Base-by-base conservation (phyloP, 1,140 invertebrate species). In the Neuroterus valhalla region DNA sequence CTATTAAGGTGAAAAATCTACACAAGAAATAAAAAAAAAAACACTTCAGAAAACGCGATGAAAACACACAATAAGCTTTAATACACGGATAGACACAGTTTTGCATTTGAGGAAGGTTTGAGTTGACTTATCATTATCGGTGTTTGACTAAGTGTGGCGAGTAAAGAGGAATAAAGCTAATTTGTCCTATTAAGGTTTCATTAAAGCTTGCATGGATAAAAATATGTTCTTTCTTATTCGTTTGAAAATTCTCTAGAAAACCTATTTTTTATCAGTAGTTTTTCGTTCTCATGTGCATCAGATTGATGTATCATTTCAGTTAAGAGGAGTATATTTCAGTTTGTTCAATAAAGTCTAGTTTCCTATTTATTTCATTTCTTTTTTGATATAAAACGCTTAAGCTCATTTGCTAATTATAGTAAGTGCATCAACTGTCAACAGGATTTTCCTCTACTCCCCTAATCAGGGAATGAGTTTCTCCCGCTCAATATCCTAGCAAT, bases 401-500 rank as follows among this genome's bases (percentile, higher is more conserved):
- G 55, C 31, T 62, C 4, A 23, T 62, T 62, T 62, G n/a, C 31
- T 62, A 62, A 62, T 62, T 62, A 38, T 15, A 8, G 21, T 62
- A 31, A 62, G 26, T 62, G 55, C 21, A 62, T 62, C 21, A 62
- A 62, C 26, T 62, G 55, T 62, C 55, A 38, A 62, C 55, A 62
- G 26, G 4, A 62, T 62, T 62, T 62, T 62, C n/a, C 23, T 62
- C n/a, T 62, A 62, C 55, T 62, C 55, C 26, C 46, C 55, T 62
- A 62, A 62, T 62, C 55, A 62, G 55, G 55, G 31, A 38, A 62
- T 38, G 55, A 62, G 55, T 62, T 62, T 62, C 23, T 62, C 55
- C 15, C 55, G 55, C 14, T 62, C 55, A 26, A 62, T 55, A 14
- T 55, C 52, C 21, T 17, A 50, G 21, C 5, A 10, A 6, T 62